These are phyloP conservation scores for Apteryx owenii DNA, from an alignment of 2,113 vertebrate genomes.

Conservation along the genomic window DNA sequence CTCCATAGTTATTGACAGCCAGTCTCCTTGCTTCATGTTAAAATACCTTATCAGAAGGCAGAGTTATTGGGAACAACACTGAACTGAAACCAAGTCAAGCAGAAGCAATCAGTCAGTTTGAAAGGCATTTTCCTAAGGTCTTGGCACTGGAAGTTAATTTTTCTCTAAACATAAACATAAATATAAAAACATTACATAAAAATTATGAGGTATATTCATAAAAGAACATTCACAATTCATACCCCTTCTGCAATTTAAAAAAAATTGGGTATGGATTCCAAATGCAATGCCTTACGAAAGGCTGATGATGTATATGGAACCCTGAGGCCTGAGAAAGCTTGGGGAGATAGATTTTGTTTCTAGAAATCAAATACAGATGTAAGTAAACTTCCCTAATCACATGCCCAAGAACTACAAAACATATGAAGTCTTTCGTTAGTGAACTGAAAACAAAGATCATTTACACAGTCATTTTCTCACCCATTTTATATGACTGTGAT, in stretches of 20 bases:
- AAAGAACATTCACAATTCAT: not conserved
- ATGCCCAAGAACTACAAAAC: not conserved
- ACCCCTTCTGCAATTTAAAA: not conserved
- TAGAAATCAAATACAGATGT: not conserved
- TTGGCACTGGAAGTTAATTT: not conserved
- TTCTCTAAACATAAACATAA: not conserved
- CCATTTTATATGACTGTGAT: not conserved
- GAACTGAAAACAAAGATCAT: not conserved
- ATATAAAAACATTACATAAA: not conserved
- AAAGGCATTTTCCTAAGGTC: conserved; percentile 35
- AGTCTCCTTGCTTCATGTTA: not conserved
- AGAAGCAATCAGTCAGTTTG: conserved; percentile 3
- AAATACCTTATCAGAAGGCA: conserved; percentile 46
- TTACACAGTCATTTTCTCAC: not conserved
- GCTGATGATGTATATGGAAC: not conserved
- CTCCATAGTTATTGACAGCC: not conserved
- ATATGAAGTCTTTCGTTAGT: not conserved
- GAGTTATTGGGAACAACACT: not conserved
- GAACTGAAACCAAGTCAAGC: conserved; percentile 41
- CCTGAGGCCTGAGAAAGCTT: not conserved
- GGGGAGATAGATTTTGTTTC: not conserved
- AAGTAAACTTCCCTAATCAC: not conserved
- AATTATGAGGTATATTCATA: not conserved
- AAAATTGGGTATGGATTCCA: not conserved
- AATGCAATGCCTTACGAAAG: not conserved